Base-by-base conservation (phyloP, 1,140 invertebrate species). In the Lutraria rhynchaena region DNA sequence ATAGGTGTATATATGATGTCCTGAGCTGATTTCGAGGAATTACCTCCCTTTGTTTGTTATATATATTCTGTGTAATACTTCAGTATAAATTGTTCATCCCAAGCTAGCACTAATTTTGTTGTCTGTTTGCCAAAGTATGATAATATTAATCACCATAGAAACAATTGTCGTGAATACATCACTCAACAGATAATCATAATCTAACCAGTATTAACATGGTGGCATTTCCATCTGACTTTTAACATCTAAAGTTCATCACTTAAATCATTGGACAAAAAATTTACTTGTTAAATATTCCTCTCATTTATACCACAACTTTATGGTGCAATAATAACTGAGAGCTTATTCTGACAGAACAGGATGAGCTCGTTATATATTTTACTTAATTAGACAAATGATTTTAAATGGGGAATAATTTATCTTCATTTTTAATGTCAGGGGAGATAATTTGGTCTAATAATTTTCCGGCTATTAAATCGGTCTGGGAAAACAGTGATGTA, bases 301-400 rank as follows among this genome's bases (percentile, higher is more conserved):
- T 11, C 31, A 37, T 63, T 63, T 63, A 37, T 63, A 22, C 37
- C 31, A 15, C 5, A 22, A 22, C 37, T 19, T 41, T 41, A 41
- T 41, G 15, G 5, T 41, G 37, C 37, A 41, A 41, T 41, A 41
- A 41, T 41, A 5, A 41, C 37, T 41, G 37, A 15, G 5, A 22
- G 13, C 60, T 37, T 33, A 63, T 63, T 63, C 35, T n/a, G 44
- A 2, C 44, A 17, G 13, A 51, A 76, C 73, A 76, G 73, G 73
- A 76, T 76, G 24, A 17, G 57, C 33, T 49, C 41, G 44, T 60
- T 63, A 76, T 51, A 76, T 60, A 65, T 51, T 51, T 76, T 19
- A 76, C 24, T 76, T 76, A 76, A 76, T 76, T 76, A 63, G 73
- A 65, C 73, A 61, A 76, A 76, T 76, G 60, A 63, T 51, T 76